Conservation (phyloP, 2,797 vertebrate genomes). For the Premnoplex brunnescens region DNA sequence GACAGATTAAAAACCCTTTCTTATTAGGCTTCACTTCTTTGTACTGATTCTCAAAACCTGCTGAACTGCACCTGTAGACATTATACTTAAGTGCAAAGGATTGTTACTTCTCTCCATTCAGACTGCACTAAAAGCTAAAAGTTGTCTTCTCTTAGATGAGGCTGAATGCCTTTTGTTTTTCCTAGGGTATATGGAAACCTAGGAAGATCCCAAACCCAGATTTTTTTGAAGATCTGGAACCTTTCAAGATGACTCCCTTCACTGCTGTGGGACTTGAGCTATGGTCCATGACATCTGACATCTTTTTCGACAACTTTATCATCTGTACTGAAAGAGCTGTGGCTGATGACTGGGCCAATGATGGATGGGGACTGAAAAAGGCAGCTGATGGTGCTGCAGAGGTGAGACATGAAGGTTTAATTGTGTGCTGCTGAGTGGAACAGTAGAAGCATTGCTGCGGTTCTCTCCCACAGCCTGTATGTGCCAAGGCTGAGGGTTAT, state of each 20-base stretch:
- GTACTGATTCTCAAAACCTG: background rate
- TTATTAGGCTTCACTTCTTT: background rate
- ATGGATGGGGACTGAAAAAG: conserved; percentile 96
- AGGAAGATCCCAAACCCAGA: conserved; percentile 93
- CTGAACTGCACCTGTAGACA: background rate
- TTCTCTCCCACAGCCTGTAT: background rate
- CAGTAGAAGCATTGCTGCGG: background rate
- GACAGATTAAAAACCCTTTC: background rate
- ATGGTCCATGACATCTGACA: conserved; percentile 98
- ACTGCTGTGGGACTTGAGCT: conserved; percentile 94
- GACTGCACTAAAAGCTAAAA: background rate
- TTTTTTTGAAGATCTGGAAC: conserved; percentile 95
- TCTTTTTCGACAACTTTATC: conserved; percentile 98
- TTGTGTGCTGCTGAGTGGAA: background rate
- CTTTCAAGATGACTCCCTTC: conserved; percentile 93
- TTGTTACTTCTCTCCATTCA: background rate
- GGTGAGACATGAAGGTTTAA: conserved; percentile 70
- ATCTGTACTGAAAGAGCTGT: conserved; percentile 87
- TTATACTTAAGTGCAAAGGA: background rate
- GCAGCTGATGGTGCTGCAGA: conserved; percentile 94
- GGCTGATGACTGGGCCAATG: conserved; percentile 89
- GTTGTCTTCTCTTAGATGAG: background rate
- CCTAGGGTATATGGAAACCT: conserved; percentile 96
- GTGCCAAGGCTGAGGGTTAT: background rate
- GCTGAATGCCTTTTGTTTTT: background rate